phyloP scores from a whole-genome alignment of 2,888 invertebrate genomes.

The Bombylius major region DNA sequence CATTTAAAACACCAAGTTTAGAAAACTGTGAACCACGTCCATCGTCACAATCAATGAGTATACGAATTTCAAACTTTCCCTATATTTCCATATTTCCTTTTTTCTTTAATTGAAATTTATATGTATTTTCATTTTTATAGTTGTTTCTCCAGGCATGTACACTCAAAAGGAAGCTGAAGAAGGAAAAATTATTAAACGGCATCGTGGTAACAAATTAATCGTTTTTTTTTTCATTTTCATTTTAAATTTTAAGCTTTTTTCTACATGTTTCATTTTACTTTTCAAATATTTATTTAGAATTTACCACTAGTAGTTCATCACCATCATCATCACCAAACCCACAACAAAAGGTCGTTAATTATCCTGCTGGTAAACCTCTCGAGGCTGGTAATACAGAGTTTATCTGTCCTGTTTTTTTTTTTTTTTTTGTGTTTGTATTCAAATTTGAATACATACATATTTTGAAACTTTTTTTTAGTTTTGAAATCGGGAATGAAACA shows the following conservation, averaged over 20 bases:
- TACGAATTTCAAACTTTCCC: too few species aligned
- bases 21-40: constrained; percentile 52
- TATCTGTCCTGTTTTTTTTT: too few species aligned
- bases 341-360: constrained; percentile 41
- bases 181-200: constrained; percentile 39
- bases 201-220: constrained; percentile 17
- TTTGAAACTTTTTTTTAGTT: too few species aligned
- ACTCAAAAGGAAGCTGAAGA: constrained; percentile 47
- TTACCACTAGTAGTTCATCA: constrained; percentile 8
- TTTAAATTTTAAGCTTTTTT: too few species aligned
- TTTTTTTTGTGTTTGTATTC: too few species aligned
- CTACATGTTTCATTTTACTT: too few species aligned
- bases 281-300: too few species aligned
- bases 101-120: neutral
- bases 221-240: neutral
- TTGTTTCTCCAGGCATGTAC: constrained; percentile 19
- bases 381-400: constrained; percentile 48
- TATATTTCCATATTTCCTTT: neutral
- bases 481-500: too few species aligned
- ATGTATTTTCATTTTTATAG: constrained; percentile 10
- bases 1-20: constrained; percentile 70
- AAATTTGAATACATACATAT: too few species aligned
- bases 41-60: constrained; percentile 46
- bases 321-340: constrained; percentile 39
- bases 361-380: constrained; percentile 67